These are phyloP conservation scores for Brachionus angularis DNA, from an alignment of 1,140 invertebrate species.

Conservation along the genomic window DNA sequence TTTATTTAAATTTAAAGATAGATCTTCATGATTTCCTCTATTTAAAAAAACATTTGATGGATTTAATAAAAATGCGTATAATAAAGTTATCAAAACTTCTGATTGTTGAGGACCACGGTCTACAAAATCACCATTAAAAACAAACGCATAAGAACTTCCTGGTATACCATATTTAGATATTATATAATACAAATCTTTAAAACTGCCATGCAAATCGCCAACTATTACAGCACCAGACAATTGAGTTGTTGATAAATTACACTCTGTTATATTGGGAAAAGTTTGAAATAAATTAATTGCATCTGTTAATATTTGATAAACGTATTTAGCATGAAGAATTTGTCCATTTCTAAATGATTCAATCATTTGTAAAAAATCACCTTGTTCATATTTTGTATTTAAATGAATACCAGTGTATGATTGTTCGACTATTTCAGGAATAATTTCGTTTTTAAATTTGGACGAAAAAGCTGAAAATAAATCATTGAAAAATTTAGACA, in stretches of 20 bases:
- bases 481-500: background rate
- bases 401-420: background rate
- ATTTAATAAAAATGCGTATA: constrained; percentile 4
- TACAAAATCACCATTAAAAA: constrained; percentile 42
- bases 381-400: background rate
- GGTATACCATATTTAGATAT: constrained; percentile 29
- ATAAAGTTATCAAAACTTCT: constrained; percentile 9
- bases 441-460: background rate
- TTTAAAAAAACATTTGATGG: constrained; percentile 35
- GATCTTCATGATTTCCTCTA: constrained; percentile 44
- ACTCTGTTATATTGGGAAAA: background rate
- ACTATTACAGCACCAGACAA: constrained; percentile 1
- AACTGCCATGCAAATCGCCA: constrained; percentile 33
- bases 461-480: background rate
- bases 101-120: constrained; percentile 21
- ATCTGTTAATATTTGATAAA: constrained; percentile 14
- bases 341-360: constrained; percentile 26
- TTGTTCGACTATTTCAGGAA: background rate
- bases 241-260: background rate
- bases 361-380: background rate
- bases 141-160: background rate
- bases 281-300: background rate
- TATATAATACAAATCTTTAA: constrained; percentile 19
- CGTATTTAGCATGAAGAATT: background rate
- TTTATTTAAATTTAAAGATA: background rate